Conservation (phyloP, 2,888 invertebrate species). For the Ormyrus thymus region DNA sequence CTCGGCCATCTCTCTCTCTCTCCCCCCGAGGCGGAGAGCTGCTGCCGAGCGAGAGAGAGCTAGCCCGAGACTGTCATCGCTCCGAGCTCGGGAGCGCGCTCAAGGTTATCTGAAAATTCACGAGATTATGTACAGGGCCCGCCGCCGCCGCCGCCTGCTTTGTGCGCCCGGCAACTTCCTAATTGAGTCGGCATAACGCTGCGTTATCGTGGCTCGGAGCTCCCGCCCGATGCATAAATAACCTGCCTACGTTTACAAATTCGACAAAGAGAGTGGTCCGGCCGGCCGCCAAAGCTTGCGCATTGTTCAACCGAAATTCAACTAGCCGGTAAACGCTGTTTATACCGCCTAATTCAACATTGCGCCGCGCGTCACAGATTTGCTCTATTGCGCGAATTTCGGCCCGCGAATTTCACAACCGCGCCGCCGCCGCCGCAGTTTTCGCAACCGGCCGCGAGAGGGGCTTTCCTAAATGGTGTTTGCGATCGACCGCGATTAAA, state of each 20-base stretch:
- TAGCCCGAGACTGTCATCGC: neutral
- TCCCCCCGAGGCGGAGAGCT: neutral
- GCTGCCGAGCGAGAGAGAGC: neutral
- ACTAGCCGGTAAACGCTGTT: slow-evolving; percentile 64
- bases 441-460: neutral
- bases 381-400: slow-evolving; percentile 29
- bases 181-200: neutral
- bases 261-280: slow-evolving; percentile 17
- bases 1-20: slow-evolving; percentile 49
- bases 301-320: slow-evolving; percentile 52
- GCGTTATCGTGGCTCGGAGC: too few relatives aligned
- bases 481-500: too few relatives aligned
- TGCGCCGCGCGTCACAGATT: slow-evolving; percentile 51
- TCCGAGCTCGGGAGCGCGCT: too few relatives aligned
- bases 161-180: neutral
- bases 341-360: slow-evolving; percentile 70
- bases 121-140: too few relatives aligned
- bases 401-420: slow-evolving; percentile 25
- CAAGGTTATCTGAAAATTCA: too few relatives aligned
- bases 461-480: neutral
- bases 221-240: slow-evolving; percentile 1
- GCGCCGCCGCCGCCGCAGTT: neutral
- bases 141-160: too few relatives aligned
- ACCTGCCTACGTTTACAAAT: slow-evolving; percentile 34
- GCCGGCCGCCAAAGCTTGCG: neutral